phyloP scores from a whole-genome alignment of 2,113 vertebrate species.

The Stomatorhinus ivindoensis region DNA sequence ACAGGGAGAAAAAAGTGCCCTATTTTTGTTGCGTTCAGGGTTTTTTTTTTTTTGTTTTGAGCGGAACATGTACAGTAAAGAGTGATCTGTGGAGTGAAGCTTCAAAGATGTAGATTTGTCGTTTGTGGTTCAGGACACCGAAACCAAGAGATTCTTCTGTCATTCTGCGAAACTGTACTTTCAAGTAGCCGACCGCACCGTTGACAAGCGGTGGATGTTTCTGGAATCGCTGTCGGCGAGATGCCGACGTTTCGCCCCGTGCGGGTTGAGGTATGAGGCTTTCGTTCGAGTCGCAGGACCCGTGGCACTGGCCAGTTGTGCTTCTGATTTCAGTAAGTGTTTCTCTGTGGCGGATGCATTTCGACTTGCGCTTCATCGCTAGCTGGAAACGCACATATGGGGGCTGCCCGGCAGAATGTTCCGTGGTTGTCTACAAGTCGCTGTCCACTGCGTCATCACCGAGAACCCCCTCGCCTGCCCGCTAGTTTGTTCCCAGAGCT shows the following conservation, averaged over 20 bases:
- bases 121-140: conserved; percentile 21
- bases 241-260: background rate
- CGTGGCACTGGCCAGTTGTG: background rate
- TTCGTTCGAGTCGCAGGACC: background rate
- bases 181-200: conserved; percentile 23
- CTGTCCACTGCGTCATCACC: background rate
- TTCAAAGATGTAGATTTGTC: conserved; percentile 1
- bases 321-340: background rate
- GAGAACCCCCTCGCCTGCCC: background rate
- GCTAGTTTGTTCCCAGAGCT: background rate
- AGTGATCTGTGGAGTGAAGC: conserved; percentile 9
- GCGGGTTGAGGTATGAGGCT: background rate
- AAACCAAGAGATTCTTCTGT: background rate
- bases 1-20: background rate
- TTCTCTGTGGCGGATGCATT: background rate
- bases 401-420: conserved; percentile 14
- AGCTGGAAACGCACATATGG: background rate
- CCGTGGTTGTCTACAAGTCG: background rate
- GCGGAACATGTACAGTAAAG: conserved; percentile 9
- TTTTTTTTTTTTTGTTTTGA: background rate
- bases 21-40: background rate
- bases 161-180: conserved; percentile 14
- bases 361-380: background rate
- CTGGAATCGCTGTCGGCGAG: background rate
- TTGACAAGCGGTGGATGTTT: background rate